Evolutionary conservation across 2,888 invertebrate genomes (phyloP), one percentile per base, ranked within the genome.

Genomic region (Limnephilus marmoratus): DNA sequence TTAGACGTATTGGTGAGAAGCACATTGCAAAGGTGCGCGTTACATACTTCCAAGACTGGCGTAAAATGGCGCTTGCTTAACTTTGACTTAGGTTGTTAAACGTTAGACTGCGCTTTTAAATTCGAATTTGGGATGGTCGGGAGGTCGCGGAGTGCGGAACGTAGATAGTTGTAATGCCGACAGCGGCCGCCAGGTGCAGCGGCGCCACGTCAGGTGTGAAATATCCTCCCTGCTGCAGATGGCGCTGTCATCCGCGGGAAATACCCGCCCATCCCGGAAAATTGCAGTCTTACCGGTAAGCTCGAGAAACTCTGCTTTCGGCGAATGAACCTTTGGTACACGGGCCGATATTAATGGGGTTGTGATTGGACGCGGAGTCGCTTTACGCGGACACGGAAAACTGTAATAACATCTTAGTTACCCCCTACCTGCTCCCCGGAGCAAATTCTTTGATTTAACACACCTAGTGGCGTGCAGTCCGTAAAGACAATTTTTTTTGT

Each of bases 141-240:
- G 13, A 86, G 85, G 85, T 86, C 29, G 31, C 41, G 7, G n/a
- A 29, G 29, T 86, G 85, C 29, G 85, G 85, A 86, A 86, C 45
- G 85, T n/a, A 86, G 85, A 86, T 86, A 86, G 85, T 86, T 45
- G 37, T 37, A 49, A 29, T 49, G 37, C n/a, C 41, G 41, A 49
- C 45, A 86, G 24, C 29, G n/a, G 49, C 41, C 85, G 45, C 85
- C 29, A 49, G 85, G 41, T 86, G 85, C 49, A 49, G 85, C 34
- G 83, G 37, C 83, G 24, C 37, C 83, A 83, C 37, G 31, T 83
- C 83, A 83, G 83, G 83, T 83, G 83, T 83, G 83, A 83, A 83
- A 83, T 83, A 83, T 34, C 83, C 34, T 18, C 37, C 83, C 34
- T 37, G 9, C 83, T 37, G 83, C 83, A 83, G 83, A 37, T 37